phyloP scores from a whole-genome alignment of 1,140 invertebrate genomes.

The Drosophila kanapiae region DNA sequence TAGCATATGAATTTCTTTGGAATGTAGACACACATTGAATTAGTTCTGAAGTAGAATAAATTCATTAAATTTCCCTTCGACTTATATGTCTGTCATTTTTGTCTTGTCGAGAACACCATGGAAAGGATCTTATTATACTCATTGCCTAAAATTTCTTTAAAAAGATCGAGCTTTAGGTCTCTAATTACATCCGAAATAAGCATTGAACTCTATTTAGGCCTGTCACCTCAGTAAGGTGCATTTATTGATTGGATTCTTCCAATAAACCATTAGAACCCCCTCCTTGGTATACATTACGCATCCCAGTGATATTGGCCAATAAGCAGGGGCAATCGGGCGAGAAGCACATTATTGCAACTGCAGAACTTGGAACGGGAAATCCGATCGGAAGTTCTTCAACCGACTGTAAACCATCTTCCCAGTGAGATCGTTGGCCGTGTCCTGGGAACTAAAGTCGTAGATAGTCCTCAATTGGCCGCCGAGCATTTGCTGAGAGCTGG shows the following conservation, averaged over 20 bases:
- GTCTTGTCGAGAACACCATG: neutral
- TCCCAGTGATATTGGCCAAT: too few relatives aligned
- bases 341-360: too few relatives aligned
- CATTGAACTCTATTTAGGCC: too few relatives aligned
- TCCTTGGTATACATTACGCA: neutral
- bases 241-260: neutral
- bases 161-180: too few relatives aligned
- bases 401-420: neutral
- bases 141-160: too few relatives aligned
- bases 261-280: neutral
- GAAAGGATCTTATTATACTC: too few relatives aligned
- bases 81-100: neutral
- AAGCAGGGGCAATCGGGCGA: too few relatives aligned
- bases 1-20: too few relatives aligned
- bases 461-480: neutral
- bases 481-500: neutral
- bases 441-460: neutral
- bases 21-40: neutral
- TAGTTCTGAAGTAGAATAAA: neutral
- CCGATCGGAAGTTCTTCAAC: neutral
- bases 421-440: neutral
- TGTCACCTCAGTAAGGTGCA: neutral
- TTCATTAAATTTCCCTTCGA: neutral
- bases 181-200: neutral
- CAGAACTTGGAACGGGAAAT: neutral